phyloP scores from a whole-genome alignment of 2,888 invertebrate genomes.

The Choristoneura rosaceana region DNA sequence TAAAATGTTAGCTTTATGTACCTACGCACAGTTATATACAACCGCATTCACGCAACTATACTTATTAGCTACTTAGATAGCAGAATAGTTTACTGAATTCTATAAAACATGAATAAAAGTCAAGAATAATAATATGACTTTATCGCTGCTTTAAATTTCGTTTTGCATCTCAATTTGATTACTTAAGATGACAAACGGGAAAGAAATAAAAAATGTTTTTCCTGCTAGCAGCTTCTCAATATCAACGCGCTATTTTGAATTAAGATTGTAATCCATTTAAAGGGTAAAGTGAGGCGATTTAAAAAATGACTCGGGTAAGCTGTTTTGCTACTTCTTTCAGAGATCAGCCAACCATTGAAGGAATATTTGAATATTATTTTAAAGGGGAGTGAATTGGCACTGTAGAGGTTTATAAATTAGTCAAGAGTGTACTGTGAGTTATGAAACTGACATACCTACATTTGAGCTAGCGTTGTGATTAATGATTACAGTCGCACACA shows the following conservation, averaged over 20 bases:
- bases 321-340: conserved; percentile 18
- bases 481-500: too few relatives aligned
- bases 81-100: not conserved
- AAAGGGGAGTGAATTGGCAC: not conserved
- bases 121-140: conserved; percentile 1
- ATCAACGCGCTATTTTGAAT: conserved; percentile 34
- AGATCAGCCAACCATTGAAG: not conserved
- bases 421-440: not conserved
- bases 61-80: not conserved
- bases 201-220: conserved; percentile 10
- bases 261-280: conserved; percentile 33
- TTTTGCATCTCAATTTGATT: conserved; percentile 28
- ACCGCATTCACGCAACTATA: not conserved
- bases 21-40: not conserved
- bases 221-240: conserved; percentile 15
- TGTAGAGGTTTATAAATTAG: not conserved
- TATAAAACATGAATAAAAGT: not conserved
- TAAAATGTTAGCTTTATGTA: not conserved
- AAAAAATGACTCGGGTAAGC: conserved; percentile 17
- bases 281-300: conserved; percentile 24
- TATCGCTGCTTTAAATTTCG: conserved; percentile 12
- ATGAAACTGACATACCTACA: too few relatives aligned
- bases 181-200: conserved; percentile 19
- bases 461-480: not conserved
- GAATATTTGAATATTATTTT: conserved; percentile 10